These are phyloP conservation scores for Sycophila texana DNA, from an alignment of 2,888 invertebrate genomes.

Conservation along the genomic window DNA sequence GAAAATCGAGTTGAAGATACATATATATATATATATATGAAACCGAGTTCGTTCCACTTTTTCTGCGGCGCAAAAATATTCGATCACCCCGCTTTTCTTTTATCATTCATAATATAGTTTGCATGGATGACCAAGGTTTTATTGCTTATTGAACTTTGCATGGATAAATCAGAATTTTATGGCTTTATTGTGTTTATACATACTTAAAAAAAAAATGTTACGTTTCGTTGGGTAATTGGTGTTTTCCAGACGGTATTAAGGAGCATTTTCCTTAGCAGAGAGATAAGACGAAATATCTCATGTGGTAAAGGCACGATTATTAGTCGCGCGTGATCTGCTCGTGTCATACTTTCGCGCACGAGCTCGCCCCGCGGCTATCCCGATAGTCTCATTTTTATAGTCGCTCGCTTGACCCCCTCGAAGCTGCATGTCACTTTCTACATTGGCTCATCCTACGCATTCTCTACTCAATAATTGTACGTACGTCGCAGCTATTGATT, in stretches of 20 bases:
- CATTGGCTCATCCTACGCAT: too few relatives aligned
- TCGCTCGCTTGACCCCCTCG: background rate
- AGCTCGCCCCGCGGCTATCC: background rate
- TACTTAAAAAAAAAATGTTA: too few relatives aligned
- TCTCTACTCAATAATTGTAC: too few relatives aligned
- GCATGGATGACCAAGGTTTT: too few relatives aligned
- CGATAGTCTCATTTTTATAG: constrained; percentile 7
- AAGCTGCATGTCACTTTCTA: background rate
- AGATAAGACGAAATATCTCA: background rate
- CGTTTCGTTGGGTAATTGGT: too few relatives aligned
- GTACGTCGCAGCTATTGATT: too few relatives aligned
- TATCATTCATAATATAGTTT: too few relatives aligned
- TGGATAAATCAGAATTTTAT: too few relatives aligned
- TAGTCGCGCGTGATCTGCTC: constrained; percentile 7
- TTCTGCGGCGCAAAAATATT: background rate
- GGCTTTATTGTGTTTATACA: too few relatives aligned
- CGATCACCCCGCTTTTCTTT: too few relatives aligned
- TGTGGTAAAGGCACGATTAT: constrained; percentile 15
- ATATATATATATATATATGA: constrained; percentile 22
- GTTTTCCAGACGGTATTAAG: too few relatives aligned
- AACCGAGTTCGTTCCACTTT: constrained; percentile 24
- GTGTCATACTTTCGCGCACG: background rate
- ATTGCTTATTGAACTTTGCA: too few relatives aligned
- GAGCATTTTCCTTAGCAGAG: background rate
- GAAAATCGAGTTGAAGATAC: constrained; percentile 32